A percentile compares a stretch with the other conserved stretches of the same genome.
Conservation (phyloP, 2,888 invertebrate genomes). For the Iselma pallidipennis region DNA sequence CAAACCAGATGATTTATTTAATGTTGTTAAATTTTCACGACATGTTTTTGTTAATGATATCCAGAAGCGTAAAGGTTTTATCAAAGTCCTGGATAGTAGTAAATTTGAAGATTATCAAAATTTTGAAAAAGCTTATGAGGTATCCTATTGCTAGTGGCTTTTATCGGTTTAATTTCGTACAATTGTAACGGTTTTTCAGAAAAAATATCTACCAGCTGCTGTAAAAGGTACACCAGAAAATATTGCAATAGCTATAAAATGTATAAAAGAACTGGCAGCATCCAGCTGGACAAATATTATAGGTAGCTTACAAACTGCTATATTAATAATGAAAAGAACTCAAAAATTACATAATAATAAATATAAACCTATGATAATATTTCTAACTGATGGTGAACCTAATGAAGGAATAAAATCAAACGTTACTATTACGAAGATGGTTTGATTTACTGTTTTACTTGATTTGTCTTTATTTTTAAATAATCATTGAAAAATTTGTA, state of each 20-base stretch:
- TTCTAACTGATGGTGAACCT: conserved; percentile 67
- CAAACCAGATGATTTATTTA: conserved; percentile 63
- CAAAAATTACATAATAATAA: conserved; percentile 30
- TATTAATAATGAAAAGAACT: conserved; percentile 36
- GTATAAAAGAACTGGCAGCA: background rate
- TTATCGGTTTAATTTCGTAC: no score
- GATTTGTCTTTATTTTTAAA: background rate
- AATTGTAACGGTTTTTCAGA: background rate
- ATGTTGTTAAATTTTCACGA: conserved; percentile 61
- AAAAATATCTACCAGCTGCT: background rate
- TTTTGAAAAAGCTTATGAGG: background rate
- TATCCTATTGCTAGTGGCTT: no score
- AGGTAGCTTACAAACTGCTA: conserved; percentile 62
- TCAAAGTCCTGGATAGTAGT: background rate
- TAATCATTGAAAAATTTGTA: conserved; percentile 4
- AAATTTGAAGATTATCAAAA: background rate
- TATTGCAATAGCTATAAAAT: background rate
- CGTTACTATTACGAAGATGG: conserved; percentile 57
- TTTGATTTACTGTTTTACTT: conserved; percentile 32
- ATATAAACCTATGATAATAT: conserved; percentile 64
- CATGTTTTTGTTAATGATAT: conserved; percentile 20
- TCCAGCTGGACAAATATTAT: conserved; percentile 65
- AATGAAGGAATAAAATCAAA: conserved; percentile 61
- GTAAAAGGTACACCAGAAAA: background rate
- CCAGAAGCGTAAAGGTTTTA: background rate